Conservation (phyloP, 2,888 invertebrate species). For the Erebia palarica region DNA sequence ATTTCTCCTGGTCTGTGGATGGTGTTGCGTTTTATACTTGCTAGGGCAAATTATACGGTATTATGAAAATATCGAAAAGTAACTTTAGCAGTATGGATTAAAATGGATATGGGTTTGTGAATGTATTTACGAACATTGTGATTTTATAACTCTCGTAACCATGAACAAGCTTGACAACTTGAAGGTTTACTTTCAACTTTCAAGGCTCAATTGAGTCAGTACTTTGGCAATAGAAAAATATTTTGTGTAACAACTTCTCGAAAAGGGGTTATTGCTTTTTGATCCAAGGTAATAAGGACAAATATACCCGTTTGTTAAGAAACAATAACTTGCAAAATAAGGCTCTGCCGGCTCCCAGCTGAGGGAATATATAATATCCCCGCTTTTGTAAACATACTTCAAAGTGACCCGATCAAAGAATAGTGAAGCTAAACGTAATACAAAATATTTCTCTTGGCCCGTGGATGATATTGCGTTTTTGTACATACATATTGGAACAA, state of each 20-base stretch:
- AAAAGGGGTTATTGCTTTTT: neutral
- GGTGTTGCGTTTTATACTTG: constrained; percentile 4
- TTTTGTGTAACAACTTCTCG: neutral
- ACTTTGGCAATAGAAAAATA: neutral
- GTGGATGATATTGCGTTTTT: constrained; percentile 16
- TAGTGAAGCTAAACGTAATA: constrained; percentile 37
- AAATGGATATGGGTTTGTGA: no score
- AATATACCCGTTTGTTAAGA: constrained; percentile 32
- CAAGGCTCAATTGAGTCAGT: neutral
- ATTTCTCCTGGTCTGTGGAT: constrained; percentile 5
- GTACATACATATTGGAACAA: constrained; percentile 14
- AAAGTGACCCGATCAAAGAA: constrained; percentile 40
- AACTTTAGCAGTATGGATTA: no score
- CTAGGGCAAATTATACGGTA: constrained; percentile 8
- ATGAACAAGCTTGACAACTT: no score
- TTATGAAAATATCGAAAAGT: constrained; percentile 1
- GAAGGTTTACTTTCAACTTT: no score
- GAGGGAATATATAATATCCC: constrained; percentile 42
- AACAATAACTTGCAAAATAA: constrained; percentile 46
- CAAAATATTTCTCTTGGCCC: constrained; percentile 13
- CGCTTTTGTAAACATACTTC: constrained; percentile 37
- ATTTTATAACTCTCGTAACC: neutral
- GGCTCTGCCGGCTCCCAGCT: constrained; percentile 26
- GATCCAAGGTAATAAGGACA: constrained; percentile 18
- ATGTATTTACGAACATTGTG: neutral